These are phyloP conservation scores for Hipposideros larvatus DNA, from an alignment of 2,797 vertebrate genomes.

Conservation along the genomic window DNA sequence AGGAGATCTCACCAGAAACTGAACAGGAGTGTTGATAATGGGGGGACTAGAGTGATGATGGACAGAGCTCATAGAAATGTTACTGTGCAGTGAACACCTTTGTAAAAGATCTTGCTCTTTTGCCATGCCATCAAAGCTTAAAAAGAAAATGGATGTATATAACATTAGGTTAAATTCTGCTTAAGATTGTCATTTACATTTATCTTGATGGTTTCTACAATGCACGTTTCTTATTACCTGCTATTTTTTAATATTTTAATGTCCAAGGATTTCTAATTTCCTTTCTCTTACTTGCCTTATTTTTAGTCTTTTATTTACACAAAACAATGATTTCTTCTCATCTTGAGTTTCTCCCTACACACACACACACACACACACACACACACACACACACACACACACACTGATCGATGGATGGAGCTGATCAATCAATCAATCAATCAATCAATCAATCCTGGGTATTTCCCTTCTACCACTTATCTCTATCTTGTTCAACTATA, in stretches of 20 bases:
- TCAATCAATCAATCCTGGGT: background rate
- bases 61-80: conserved; percentile 6
- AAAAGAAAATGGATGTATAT: conserved; percentile 31
- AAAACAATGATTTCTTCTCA: conserved; percentile 53
- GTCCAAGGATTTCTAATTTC: conserved; percentile 32
- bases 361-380: too few relatives aligned
- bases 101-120: conserved; percentile 57
- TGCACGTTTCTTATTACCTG: background rate
- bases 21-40: background rate
- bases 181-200: conserved; percentile 47
- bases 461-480: conserved; percentile 53
- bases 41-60: background rate
- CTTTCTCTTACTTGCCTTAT: conserved; percentile 44
- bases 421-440: too few relatives aligned
- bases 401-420: too few relatives aligned
- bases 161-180: conserved; percentile 53
- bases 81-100: conserved; percentile 31
- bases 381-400: too few relatives aligned
- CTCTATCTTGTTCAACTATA: background rate
- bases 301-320: conserved; percentile 52
- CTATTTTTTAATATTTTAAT: conserved; percentile 55
- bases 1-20: conserved; percentile 50
- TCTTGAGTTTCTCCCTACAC: background rate
- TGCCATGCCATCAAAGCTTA: conserved; percentile 52
- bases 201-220: background rate